Evolutionary conservation across 2,113 vertebrate genomes (phyloP), one percentile per base, ranked within the genome.

Genomic region (Rhea americana): DNA sequence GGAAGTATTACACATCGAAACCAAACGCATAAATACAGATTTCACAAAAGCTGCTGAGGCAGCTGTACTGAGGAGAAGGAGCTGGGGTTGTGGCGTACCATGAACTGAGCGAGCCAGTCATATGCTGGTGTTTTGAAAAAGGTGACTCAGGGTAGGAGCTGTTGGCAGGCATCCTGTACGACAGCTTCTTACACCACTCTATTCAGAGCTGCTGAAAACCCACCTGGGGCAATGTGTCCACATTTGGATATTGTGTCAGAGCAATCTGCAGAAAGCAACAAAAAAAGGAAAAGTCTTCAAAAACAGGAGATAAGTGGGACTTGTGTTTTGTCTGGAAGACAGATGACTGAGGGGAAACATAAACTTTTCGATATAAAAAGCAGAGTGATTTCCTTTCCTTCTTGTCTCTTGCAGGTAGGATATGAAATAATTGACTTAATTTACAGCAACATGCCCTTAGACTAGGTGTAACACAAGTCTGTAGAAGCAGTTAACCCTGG

Each of bases 21-120:
- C 79, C 75, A 77, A 95, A 85, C 47, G 89, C 84, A 41, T 82
- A 26, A 82, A 96, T 82, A 2, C 89, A 95, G 87, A 91, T 87
- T 85, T 91, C 62, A 70, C 43, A 82, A 41, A 79, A 95, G 91
- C 58, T 92, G 95, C 92, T 95, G 96, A 96, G 81, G 43, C 65
- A 82, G 89, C 93, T 89, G 56, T 26, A 73, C 28, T 9, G 62
- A 82, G 73, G 83, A 87, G 65, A 41, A 45, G 68, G 91, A 93
- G 89, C 66, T 66, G 71, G 62, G 61, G 58, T 72, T 93, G 80
- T 82, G 70, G 39, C 1, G 6, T 84, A 51, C 91, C 11, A 11
- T 91, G 93, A 92, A 90, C 78, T 92, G 95, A 96, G 93, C 87
- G 94, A 96, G 86, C 62, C 92, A 85, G 53, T 92, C 86, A 87